Conservation (phyloP, 2,797 vertebrate genomes). For the Alcedo quadribrachys region DNA sequence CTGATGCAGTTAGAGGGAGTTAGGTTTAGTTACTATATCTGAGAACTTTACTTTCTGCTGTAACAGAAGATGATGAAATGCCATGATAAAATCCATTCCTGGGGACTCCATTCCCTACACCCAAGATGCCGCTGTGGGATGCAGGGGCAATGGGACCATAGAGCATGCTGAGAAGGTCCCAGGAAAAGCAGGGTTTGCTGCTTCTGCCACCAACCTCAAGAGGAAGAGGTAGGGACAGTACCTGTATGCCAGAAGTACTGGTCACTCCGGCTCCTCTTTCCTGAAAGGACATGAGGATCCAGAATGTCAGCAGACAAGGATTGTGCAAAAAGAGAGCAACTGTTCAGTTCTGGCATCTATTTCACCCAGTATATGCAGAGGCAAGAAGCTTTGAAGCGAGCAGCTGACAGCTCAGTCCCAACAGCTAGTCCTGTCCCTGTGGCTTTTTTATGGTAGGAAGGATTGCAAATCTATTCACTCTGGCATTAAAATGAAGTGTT, state of each 20-base stretch:
- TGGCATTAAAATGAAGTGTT: neutral
- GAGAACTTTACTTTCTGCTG: neutral
- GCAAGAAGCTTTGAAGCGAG: neutral
- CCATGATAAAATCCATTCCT: neutral
- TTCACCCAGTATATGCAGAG: neutral
- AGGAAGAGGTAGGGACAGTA: neutral
- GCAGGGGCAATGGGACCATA: neutral
- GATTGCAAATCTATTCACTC: neutral
- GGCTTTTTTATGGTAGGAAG: neutral
- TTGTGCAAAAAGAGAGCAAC: neutral
- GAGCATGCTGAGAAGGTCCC: neutral
- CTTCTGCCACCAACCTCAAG: neutral
- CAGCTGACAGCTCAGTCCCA: neutral
- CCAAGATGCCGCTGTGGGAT: neutral
- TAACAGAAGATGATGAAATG: neutral
- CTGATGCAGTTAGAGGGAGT: neutral
- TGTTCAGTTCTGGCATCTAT: neutral
- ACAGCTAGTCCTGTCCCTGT: neutral
- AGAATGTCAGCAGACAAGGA: neutral
- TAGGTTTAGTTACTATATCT: neutral
- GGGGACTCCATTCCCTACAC: neutral
- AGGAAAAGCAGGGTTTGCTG: neutral
- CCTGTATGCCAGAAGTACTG: neutral
- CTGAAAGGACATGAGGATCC: neutral
- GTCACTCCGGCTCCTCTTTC: neutral